These are phyloP conservation scores for Neosalanx taihuensis DNA, from an alignment of 2,797 vertebrate species.

Conservation along the genomic window DNA sequence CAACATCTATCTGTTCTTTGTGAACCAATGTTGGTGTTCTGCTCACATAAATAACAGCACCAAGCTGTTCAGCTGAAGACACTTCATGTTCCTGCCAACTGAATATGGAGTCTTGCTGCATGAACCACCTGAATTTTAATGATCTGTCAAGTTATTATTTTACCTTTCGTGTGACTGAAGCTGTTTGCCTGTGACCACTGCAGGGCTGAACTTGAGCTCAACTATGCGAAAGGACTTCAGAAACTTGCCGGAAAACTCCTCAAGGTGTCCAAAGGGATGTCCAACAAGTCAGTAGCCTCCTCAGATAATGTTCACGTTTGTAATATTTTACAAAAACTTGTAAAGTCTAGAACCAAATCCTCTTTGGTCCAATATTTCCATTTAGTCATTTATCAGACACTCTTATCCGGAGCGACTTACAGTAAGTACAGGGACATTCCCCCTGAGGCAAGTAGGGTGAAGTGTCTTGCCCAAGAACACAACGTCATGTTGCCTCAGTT, in stretches of 20 bases:
- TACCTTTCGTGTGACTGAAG: slow-evolving; percentile 30
- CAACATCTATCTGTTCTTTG: background rate
- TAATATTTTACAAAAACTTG: background rate
- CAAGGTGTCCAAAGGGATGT: slow-evolving; percentile 76
- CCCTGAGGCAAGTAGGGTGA: no score
- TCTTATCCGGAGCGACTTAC: no score
- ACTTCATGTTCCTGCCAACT: background rate
- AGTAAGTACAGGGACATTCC: no score
- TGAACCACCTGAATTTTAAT: slow-evolving; percentile 23
- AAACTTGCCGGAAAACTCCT: slow-evolving; percentile 81
- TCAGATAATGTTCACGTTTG: slow-evolving; percentile 11
- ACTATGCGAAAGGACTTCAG: slow-evolving; percentile 82
- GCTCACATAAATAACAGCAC: background rate
- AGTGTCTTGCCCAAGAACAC: no score
- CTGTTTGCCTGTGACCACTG: slow-evolving; percentile 26
- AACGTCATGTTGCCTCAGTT: no score
- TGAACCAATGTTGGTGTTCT: background rate
- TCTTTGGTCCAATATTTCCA: no score
- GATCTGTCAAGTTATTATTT: slow-evolving; percentile 48
- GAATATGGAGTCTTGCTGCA: background rate
- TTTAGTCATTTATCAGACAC: no score
- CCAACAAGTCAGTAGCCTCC: slow-evolving; percentile 76
- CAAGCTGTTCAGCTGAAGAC: background rate
- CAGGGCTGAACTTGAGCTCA: slow-evolving; percentile 82
- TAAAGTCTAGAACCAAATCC: no score